These are phyloP conservation scores for Poeciliopsis presidionis DNA, from an alignment of 2,797 vertebrate species.

Conservation along the genomic window DNA sequence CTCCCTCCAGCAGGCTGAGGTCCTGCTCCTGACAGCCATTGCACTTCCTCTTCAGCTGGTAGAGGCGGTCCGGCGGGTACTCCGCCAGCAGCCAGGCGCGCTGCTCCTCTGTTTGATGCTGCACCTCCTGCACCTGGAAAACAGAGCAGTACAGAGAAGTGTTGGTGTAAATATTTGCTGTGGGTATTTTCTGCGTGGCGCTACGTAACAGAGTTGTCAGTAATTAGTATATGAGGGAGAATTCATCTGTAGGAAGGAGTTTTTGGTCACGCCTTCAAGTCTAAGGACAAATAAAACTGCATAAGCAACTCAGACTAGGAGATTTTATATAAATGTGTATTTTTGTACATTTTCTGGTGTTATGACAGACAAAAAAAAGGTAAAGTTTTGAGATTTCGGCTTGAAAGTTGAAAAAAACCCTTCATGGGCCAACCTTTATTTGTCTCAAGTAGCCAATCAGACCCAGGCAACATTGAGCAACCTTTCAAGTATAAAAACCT, in stretches of 20 bases:
- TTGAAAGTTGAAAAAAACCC: not conserved
- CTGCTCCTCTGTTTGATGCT: slow-evolving; percentile 87
- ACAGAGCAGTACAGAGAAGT: slow-evolving; percentile 15
- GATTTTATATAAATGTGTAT: not conserved
- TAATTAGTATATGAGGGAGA: slow-evolving; percentile 6
- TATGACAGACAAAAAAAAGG: not conserved
- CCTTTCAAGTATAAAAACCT: not conserved
- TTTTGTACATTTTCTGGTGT: not conserved
- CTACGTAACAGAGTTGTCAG: not conserved
- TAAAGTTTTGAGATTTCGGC: not conserved
- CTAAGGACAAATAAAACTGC: not conserved
- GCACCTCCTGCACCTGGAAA: slow-evolving; percentile 81
- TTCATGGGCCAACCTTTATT: not conserved
- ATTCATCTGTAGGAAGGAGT: not conserved
- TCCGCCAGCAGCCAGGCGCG: slow-evolving; percentile 84
- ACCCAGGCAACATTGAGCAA: not conserved
- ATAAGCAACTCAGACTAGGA: not conserved
- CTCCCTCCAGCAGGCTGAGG: slow-evolving; percentile 91
- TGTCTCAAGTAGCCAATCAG: not conserved
- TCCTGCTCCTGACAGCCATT: slow-evolving; percentile 94
- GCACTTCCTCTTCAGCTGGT: slow-evolving; percentile 94
- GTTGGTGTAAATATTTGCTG: slow-evolving; percentile 28
- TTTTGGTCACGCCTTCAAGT: not conserved
- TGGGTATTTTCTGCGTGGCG: not conserved
- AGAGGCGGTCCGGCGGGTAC: slow-evolving; percentile 80